These are phyloP conservation scores for Bembecia ichneumoniformis DNA, from an alignment of 2,888 invertebrate species.

Conservation along the genomic window DNA sequence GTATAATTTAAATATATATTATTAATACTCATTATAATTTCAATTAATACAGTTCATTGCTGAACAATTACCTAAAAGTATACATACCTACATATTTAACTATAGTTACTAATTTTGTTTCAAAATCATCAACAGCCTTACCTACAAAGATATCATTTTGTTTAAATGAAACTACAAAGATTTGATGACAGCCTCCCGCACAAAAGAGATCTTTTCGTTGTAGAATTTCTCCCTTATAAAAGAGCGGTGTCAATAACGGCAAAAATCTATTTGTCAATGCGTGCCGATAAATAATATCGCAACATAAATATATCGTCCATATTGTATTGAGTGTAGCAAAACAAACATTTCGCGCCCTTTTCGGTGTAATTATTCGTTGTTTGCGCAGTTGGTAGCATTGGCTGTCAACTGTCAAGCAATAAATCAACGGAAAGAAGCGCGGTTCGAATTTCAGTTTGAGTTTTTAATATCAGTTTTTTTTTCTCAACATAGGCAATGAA, in stretches of 20 bases:
- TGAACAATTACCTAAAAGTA: too few species aligned
- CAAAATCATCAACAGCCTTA: too few species aligned
- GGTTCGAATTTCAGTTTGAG: neutral
- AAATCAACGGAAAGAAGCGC: conserved; percentile 19
- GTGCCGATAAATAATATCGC: conserved; percentile 50
- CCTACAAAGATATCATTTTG: conserved; percentile 8
- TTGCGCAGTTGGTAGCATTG: conserved; percentile 56
- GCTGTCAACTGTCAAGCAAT: conserved; percentile 31
- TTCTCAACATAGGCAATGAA: too few species aligned
- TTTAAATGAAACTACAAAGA: conserved; percentile 10
- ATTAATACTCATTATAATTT: too few species aligned
- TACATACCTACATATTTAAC: too few species aligned
- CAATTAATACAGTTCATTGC: too few species aligned
- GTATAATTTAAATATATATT: too few species aligned
- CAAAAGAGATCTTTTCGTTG: neutral
- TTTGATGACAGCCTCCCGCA: neutral
- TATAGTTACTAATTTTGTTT: too few species aligned
- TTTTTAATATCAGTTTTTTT: neutral
- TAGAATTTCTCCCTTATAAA: conserved; percentile 12
- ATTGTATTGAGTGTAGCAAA: conserved; percentile 37
- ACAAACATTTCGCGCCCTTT: conserved; percentile 55
- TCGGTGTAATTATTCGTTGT: conserved; percentile 34
- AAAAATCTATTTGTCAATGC: conserved; percentile 49
- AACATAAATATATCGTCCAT: conserved; percentile 39
- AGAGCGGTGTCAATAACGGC: conserved; percentile 37